Conservation (phyloP, 2,888 invertebrate genomes). For the Mythimna pallens region DNA sequence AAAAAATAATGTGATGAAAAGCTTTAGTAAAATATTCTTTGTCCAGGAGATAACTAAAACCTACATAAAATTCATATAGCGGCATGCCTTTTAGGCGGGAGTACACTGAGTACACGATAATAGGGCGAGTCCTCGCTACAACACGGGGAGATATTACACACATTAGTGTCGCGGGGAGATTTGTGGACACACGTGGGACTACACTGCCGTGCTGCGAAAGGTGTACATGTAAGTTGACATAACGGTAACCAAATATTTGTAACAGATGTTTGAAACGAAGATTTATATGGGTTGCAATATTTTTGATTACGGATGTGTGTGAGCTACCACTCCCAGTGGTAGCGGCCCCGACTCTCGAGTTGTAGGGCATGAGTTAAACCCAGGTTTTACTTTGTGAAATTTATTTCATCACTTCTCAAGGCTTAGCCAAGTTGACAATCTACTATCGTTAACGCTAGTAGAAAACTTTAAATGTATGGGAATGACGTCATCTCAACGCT, state of each 20-base stretch:
- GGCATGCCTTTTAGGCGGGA: slow-evolving; percentile 28
- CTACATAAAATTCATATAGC: slow-evolving; percentile 18
- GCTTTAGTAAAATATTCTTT: background rate
- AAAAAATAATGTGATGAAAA: background rate
- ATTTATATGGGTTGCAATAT: background rate
- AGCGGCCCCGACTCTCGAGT: too few species aligned
- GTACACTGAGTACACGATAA: slow-evolving; percentile 39
- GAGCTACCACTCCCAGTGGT: too few species aligned
- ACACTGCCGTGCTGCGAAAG: slow-evolving; percentile 40
- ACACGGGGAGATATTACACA: slow-evolving; percentile 68
- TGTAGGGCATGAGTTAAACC: too few species aligned
- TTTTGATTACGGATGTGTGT: background rate
- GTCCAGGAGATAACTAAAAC: slow-evolving; percentile 1
- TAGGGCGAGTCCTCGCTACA: slow-evolving; percentile 42
- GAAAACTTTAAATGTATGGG: too few species aligned
- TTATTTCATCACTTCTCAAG: too few species aligned
- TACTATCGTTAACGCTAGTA: too few species aligned
- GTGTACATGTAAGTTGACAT: background rate
- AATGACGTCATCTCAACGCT: too few species aligned
- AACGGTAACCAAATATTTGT: background rate
- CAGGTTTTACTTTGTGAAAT: too few species aligned
- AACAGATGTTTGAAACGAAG: background rate
- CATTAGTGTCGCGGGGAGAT: slow-evolving; percentile 68
- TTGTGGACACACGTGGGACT: slow-evolving; percentile 60
- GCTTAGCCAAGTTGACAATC: too few species aligned